These are phyloP conservation scores for Equus przewalskii DNA, from an alignment of 2,113 vertebrate genomes.

Conservation along the genomic window DNA sequence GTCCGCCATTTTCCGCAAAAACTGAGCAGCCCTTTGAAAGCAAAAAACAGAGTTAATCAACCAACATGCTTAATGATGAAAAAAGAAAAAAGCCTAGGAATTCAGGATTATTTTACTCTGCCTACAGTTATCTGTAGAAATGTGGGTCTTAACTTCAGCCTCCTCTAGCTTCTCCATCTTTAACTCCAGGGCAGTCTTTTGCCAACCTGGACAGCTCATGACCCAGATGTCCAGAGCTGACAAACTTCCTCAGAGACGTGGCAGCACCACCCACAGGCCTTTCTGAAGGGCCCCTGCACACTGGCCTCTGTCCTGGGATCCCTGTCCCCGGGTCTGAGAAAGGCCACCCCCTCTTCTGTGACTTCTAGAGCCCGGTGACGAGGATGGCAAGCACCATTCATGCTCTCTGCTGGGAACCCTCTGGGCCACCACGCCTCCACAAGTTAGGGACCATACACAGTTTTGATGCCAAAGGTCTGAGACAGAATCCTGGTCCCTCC, in stretches of 20 bases:
- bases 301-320: background rate
- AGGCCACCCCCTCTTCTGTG: background rate
- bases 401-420: background rate
- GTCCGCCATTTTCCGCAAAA: conserved; percentile 98
- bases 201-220: background rate
- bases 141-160: background rate
- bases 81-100: background rate
- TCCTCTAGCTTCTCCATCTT: background rate
- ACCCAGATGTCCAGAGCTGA: background rate
- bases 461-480: background rate
- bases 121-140: background rate
- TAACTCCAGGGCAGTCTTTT: background rate
- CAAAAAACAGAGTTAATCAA: background rate
- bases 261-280: background rate
- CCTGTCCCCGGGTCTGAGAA: background rate
- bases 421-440: background rate
- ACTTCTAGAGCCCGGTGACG: background rate
- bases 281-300: background rate
- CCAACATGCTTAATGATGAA: background rate
- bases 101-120: background rate
- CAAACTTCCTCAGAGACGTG: background rate
- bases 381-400: background rate
- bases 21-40: conserved; percentile 94
- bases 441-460: background rate
- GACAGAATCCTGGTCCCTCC: background rate